Base-by-base conservation (phyloP, 1,140 invertebrate genomes). In the Streblospio benedicti region DNA sequence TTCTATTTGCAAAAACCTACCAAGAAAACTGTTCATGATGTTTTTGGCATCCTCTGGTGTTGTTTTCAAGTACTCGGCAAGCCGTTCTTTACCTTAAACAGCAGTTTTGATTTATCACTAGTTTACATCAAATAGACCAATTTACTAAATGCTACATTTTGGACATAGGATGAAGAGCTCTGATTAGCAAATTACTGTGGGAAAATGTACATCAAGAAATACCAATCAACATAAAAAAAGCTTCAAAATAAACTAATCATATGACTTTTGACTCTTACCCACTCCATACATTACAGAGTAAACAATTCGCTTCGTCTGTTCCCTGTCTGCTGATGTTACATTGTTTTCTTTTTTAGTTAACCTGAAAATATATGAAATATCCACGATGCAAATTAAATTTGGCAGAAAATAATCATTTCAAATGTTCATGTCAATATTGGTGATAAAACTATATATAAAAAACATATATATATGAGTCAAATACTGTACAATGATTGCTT, bases 251-350 rank as follows among this genome's bases (percentile, higher is more conserved):
- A 38, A 38, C 9, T 38, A 9, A 38, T 38, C n/a, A 38, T n/a
- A 38, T 9, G 9, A 9, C 9, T 38, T 38, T 9, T 38, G 9
- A 31, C 12, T 18, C 20, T 71, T 60, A 67, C 83, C 83, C 14
- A 81, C 82, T 59, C 83, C 83, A 75, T 85, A 85, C 76, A 84
- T 76, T 20, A 81, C 76, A 35, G 82, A 82, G 71, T 85, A 85
- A 52, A 84, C 80, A 12, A 85, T 68, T 53, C 80, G 77, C 69
- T 85, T 84, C 9, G 82, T 83, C 47, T 79, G 78, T 68, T 83
- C 82, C 64, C 83, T 76, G 18, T 83, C 81, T 23, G 67, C 69
- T 32, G 53, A 55, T 12, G 63, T 69, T 0, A 75, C 65, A 31
- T 65, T 59, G 50, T 47, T 9, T 35, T 58, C 55, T 74, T 65